Percentiles rank a stretch among this genome's conserved stretches.
Conservation (phyloP, 2,888 invertebrate genomes). For the Andrena haemorrhoa region DNA sequence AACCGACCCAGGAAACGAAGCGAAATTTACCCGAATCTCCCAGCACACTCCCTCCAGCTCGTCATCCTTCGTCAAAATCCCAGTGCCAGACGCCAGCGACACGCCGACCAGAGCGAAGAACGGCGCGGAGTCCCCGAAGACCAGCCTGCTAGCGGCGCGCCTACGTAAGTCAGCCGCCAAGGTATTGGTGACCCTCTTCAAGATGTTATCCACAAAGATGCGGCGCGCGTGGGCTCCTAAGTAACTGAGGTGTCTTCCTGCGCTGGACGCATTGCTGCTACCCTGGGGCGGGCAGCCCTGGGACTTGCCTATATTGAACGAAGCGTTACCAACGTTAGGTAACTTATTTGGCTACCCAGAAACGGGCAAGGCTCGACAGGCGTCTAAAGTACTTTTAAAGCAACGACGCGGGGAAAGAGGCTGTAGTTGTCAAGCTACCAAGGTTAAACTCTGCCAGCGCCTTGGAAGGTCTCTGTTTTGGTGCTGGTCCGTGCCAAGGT, state of each 20-base stretch:
- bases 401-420: neutral
- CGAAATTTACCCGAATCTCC: conserved; percentile 88
- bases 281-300: conserved; percentile 80
- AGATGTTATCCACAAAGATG: conserved; percentile 89
- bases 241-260: conserved; percentile 79
- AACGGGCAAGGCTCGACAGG: too few relatives aligned
- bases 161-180: conserved; percentile 88
- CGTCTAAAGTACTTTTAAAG: neutral
- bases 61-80: conserved; percentile 91
- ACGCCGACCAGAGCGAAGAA: conserved; percentile 91
- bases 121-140: conserved; percentile 90
- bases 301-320: conserved; percentile 76
- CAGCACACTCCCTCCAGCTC: conserved; percentile 92
- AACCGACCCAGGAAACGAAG: neutral
- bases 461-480: conserved; percentile 12
- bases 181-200: conserved; percentile 89
- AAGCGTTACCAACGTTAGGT: conserved; percentile 1
- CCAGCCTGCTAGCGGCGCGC: conserved; percentile 87
- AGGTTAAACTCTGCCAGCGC: neutral
- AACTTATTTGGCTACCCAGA: neutral
- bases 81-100: conserved; percentile 90
- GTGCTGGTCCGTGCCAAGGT: conserved; percentile 27
- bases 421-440: neutral
- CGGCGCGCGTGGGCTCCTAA: conserved; percentile 88
- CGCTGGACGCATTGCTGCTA: conserved; percentile 72